Percentiles rank a stretch among this genome's conserved stretches.
Evolutionary conservation across 2,113 vertebrate species (phyloP).

Genomic region (Myodes glareolus): DNA sequence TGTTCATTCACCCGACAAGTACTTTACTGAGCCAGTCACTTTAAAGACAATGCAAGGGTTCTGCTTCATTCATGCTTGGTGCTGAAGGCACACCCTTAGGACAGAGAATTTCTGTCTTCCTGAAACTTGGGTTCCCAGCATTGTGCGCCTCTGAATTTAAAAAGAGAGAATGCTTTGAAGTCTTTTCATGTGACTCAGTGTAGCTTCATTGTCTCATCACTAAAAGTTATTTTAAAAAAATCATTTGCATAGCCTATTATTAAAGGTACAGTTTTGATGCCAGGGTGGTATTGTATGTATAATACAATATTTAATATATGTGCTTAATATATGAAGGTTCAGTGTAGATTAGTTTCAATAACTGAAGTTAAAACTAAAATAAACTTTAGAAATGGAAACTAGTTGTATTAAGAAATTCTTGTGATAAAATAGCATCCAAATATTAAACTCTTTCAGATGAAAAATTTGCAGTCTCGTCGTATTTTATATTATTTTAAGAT

Average conservation of each 20-base stretch:
- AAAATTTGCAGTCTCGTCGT: not conserved
- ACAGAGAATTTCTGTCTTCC: not conserved
- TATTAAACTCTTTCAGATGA: not conserved
- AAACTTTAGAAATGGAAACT: not conserved
- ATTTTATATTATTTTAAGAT: not conserved
- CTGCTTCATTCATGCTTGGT: not conserved
- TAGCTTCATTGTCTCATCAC: not conserved
- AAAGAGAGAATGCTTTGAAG: not conserved
- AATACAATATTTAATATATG: no score
- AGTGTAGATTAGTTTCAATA: not conserved
- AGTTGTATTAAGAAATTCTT: not conserved
- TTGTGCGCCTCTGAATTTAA: not conserved
- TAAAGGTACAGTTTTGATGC: not conserved
- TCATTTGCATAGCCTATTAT: not conserved
- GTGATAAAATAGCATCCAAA: not conserved
- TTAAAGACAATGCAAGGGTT: not conserved
- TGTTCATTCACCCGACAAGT: not conserved
- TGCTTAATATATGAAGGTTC: not conserved
- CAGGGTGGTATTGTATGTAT: not conserved
- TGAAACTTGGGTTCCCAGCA: not conserved
- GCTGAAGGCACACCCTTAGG: not conserved
- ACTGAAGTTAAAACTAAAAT: slow-evolving; percentile 42
- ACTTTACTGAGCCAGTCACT: not conserved
- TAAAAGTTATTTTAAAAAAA: not conserved
- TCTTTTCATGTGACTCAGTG: slow-evolving; percentile 50